These are phyloP conservation scores for Polydesmus complanatus DNA, from an alignment of 2,888 invertebrate species.

Conservation along the genomic window DNA sequence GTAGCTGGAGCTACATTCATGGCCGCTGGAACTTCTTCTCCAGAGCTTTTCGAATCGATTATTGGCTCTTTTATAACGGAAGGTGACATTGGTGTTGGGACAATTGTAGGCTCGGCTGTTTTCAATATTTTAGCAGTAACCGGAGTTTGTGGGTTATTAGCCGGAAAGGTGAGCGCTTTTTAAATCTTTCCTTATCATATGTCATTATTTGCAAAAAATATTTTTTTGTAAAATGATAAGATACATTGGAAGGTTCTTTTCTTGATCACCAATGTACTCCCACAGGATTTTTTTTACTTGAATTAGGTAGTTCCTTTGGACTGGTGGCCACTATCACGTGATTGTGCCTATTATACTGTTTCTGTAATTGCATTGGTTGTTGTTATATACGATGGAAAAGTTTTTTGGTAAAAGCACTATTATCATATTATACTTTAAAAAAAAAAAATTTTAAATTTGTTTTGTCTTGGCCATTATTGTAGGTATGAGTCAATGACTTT, in stretches of 20 bases:
- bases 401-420: conserved; percentile 69
- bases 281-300: conserved; percentile 1
- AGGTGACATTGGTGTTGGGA: conserved; percentile 68
- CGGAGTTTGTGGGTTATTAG: conserved; percentile 61
- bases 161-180: conserved; percentile 49
- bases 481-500: conserved; percentile 24
- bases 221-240: too few relatives aligned
- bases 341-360: conserved; percentile 81
- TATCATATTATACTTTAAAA: too few relatives aligned
- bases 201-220: too few relatives aligned
- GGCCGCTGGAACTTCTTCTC: conserved; percentile 41
- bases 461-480: background rate
- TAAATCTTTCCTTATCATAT: too few relatives aligned
- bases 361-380: conserved; percentile 77
- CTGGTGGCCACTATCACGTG: conserved; percentile 87
- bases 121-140: conserved; percentile 77
- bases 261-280: background rate
- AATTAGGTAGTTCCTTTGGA: conserved; percentile 44
- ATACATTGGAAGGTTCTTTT: too few relatives aligned
- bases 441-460: too few relatives aligned
- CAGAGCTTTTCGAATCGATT: conserved; percentile 39
- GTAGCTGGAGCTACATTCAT: conserved; percentile 42
- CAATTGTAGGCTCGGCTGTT: conserved; percentile 72
- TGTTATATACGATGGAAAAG: conserved; percentile 67
- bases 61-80: conserved; percentile 43